These are phyloP conservation scores for Corythoichthys intestinalis DNA, from an alignment of 2,113 vertebrate genomes.

Conservation along the genomic window DNA sequence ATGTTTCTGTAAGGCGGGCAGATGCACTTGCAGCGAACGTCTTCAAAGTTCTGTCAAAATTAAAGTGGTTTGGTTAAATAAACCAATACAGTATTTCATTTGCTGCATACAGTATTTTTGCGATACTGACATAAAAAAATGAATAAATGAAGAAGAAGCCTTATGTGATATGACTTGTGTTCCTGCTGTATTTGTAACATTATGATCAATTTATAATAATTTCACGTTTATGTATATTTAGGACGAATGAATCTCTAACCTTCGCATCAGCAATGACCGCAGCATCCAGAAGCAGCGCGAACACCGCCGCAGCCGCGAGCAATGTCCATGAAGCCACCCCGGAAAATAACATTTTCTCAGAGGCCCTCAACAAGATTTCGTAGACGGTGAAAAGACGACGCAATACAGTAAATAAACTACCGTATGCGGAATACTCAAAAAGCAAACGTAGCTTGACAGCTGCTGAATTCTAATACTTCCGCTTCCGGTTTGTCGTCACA, in stretches of 20 bases:
- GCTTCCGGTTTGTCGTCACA: conserved; percentile 40
- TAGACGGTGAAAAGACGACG: neutral
- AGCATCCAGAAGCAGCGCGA: conserved; percentile 47
- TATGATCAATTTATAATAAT: neutral
- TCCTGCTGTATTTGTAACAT: neutral
- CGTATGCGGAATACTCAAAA: neutral
- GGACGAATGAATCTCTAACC: conserved; percentile 39
- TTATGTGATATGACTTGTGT: neutral
- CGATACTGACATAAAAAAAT: neutral
- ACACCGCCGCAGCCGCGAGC: conserved; percentile 10
- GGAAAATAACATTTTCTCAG: conserved; percentile 33
- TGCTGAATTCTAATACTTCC: conserved; percentile 10
- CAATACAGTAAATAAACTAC: neutral
- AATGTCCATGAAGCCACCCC: conserved; percentile 6
- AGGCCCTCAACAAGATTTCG: neutral
- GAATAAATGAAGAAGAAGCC: neutral
- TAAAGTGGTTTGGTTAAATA: neutral
- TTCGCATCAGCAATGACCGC: conserved; percentile 53
- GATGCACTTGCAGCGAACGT: conserved; percentile 94
- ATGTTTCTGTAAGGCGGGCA: conserved; percentile 92
- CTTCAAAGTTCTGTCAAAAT: conserved; percentile 80
- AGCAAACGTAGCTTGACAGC: neutral
- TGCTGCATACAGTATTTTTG: neutral
- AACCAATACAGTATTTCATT: neutral
- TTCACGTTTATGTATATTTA: neutral